These are phyloP conservation scores for Calliphora vomitoria DNA, from an alignment of 2,888 invertebrate species.

Conservation along the genomic window DNA sequence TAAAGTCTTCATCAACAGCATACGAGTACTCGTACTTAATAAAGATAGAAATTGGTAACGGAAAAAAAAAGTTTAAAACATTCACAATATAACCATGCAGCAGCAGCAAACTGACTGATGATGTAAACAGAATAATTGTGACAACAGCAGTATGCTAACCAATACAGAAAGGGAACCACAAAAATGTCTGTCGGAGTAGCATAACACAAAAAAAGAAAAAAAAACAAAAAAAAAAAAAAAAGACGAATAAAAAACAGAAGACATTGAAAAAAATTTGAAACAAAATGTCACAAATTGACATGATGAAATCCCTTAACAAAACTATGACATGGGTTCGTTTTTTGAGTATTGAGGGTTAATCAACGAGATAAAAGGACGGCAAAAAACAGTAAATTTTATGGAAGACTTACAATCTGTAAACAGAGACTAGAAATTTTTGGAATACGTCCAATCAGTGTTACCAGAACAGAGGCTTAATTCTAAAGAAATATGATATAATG, in stretches of 20 bases:
- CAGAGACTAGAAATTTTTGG: slow-evolving; percentile 33
- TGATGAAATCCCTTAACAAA: slow-evolving; percentile 67
- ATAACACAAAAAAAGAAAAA: neutral
- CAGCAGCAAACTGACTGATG: neutral
- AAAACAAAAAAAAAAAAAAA: neutral
- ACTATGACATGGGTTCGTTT: slow-evolving; percentile 55
- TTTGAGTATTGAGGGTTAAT: slow-evolving; percentile 60
- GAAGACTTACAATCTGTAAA: neutral
- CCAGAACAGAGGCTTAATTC: too few species aligned
- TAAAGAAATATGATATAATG: too few species aligned
- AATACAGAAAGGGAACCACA: neutral
- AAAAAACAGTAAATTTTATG: slow-evolving; percentile 4
- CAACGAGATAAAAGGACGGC: slow-evolving; percentile 49
- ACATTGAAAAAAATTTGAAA: slow-evolving; percentile 38
- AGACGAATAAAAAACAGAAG: neutral
- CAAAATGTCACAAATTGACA: slow-evolving; percentile 72
- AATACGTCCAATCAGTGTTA: slow-evolving; percentile 1
- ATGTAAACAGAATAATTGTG: slow-evolving; percentile 50
- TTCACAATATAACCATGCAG: slow-evolving; percentile 13
- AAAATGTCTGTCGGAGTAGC: slow-evolving; percentile 21
- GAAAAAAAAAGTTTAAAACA: neutral
- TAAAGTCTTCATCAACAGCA: slow-evolving; percentile 18
- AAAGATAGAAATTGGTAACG: neutral
- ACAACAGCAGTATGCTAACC: slow-evolving; percentile 4
- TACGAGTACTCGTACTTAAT: neutral